These are phyloP conservation scores for Scartelaos histophorus DNA, from an alignment of 2,113 vertebrate species.

Conservation along the genomic window DNA sequence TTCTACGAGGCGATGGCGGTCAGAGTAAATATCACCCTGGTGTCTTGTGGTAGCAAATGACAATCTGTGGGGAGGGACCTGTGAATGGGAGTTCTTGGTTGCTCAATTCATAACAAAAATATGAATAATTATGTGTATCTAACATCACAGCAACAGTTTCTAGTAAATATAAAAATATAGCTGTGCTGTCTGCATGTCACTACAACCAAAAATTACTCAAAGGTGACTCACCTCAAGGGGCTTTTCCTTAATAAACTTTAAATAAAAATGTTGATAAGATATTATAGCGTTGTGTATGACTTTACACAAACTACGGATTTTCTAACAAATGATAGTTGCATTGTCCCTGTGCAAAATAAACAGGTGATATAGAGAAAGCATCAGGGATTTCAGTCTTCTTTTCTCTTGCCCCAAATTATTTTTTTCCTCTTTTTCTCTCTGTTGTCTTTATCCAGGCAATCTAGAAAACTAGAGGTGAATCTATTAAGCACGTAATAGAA, in stretches of 20 bases:
- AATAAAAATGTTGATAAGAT: background rate
- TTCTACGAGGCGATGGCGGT: conserved; percentile 97
- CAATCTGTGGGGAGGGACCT: conserved; percentile 46
- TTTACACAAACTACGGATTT: background rate
- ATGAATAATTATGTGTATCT: background rate
- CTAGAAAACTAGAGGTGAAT: conserved; percentile 81
- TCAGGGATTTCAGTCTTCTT: conserved; percentile 36
- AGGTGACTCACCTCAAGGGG: no score
- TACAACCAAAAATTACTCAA: background rate
- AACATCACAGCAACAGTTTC: background rate
- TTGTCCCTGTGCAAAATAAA: background rate
- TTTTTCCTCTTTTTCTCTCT: conserved; percentile 45
- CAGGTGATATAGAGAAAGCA: no score
- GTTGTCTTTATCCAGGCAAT: conserved; percentile 67
- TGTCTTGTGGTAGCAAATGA: conserved; percentile 90
- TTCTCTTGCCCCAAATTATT: conserved; percentile 61
- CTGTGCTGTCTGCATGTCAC: background rate
- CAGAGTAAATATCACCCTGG: conserved; percentile 97
- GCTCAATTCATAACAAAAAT: background rate
- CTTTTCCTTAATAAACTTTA: no score
- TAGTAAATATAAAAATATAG: background rate
- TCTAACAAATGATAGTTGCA: background rate
- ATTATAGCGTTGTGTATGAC: background rate
- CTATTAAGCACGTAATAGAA: conserved; percentile 91
- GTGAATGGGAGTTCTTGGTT: conserved; percentile 31